A percentile compares a stretch with the other conserved stretches of the same genome.
These are phyloP conservation scores for Schizothorax lantsangensis DNA, from an alignment of 2,797 vertebrate genomes.

Conservation along the genomic window DNA sequence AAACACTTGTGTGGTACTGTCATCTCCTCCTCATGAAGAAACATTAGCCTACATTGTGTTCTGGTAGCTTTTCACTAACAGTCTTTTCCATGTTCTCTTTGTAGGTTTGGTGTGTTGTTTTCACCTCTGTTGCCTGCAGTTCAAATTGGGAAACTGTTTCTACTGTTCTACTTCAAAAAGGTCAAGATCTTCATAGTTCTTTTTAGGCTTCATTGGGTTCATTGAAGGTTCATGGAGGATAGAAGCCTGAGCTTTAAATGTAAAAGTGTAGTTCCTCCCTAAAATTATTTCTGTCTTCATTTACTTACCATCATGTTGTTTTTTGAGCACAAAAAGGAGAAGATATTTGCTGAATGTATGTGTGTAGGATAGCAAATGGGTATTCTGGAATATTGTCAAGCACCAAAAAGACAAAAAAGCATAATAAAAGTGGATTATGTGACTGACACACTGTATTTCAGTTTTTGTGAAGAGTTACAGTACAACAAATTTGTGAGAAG, in stretches of 20 bases:
- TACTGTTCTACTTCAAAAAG: conserved; percentile 90
- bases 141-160: conserved; percentile 84
- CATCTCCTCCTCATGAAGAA: background rate
- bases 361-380: background rate
- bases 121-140: conserved; percentile 83
- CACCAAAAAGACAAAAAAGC: background rate
- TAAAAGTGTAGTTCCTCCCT: background rate
- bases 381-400: background rate
- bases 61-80: background rate
- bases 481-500: background rate
- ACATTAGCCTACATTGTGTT: background rate
- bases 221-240: background rate
- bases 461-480: background rate
- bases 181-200: conserved; percentile 62
- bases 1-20: conserved; percentile 87
- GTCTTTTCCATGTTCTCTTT: background rate
- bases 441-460: background rate
- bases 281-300: background rate
- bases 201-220: background rate
- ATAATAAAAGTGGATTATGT: background rate
- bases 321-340: background rate
- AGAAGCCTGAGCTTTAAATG: background rate
- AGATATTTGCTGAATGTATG: background rate
- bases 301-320: background rate
- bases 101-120: conserved; percentile 87